Evolutionary conservation across 2,888 invertebrate genomes (phyloP).

Genomic region (Lamellibrachia columna): DNA sequence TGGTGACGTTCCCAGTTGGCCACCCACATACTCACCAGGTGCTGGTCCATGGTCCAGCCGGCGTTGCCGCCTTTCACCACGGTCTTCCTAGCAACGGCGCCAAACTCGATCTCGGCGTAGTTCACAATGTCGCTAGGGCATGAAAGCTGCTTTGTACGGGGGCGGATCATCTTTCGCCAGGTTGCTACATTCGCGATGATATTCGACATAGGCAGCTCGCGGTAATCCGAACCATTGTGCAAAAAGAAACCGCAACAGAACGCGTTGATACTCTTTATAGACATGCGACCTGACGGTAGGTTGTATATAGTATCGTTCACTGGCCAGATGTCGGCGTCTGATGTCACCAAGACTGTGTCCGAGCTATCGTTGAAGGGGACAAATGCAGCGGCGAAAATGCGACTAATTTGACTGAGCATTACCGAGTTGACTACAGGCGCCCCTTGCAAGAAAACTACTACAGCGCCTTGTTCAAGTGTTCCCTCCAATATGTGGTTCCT

Average conservation of each 20-base stretch:
- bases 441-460: conserved; percentile 26
- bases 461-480: neutral
- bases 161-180: neutral
- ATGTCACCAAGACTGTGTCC: conserved; percentile 30
- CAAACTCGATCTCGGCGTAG: conserved; percentile 32
- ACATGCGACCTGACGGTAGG: neutral
- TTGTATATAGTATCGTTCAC: conserved; percentile 25
- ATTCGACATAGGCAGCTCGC: conserved; percentile 29
- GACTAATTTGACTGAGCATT: neutral
- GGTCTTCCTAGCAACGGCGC: conserved; percentile 25
- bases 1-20: neutral
- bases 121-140: conserved; percentile 30
- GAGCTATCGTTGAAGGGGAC: neutral
- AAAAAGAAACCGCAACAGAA: conserved; percentile 35
- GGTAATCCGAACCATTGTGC: conserved; percentile 27
- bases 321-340: conserved; percentile 37
- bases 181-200: neutral
- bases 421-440: neutral
- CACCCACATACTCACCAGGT: conserved; percentile 27
- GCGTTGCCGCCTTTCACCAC: conserved; percentile 35
- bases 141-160: neutral
- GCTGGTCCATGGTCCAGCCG: conserved; percentile 38
- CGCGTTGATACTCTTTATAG: conserved; percentile 30
- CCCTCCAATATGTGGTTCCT: conserved; percentile 25
- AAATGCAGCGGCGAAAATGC: neutral